phyloP scores from a whole-genome alignment of 2,113 vertebrate genomes.

The Cephalopholis sonnerati region DNA sequence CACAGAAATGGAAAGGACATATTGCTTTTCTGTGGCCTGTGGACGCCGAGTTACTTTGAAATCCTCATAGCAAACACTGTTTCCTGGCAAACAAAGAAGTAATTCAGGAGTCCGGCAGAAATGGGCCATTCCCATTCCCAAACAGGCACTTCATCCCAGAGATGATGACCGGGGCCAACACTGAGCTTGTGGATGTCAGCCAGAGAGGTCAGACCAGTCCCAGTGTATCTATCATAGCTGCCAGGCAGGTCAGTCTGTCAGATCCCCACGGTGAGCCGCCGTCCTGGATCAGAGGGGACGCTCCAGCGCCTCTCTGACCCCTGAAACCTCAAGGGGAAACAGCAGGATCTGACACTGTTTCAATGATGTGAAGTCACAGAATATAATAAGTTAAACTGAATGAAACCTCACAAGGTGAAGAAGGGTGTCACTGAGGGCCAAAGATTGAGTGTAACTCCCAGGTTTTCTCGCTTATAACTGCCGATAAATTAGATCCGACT shows the following conservation, averaged over 20 bases:
- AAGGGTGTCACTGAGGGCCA: background rate
- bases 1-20: constrained; percentile 26
- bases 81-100: constrained; percentile 27
- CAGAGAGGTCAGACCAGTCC: constrained; percentile 70
- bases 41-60: constrained; percentile 38
- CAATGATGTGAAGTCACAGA: constrained; percentile 34
- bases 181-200: constrained; percentile 69
- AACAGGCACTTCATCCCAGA: constrained; percentile 46
- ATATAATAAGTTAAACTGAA: constrained; percentile 32
- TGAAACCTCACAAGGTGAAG: constrained; percentile 24
- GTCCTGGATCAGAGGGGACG: constrained; percentile 69
- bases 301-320: constrained; percentile 63
- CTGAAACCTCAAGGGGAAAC: constrained; percentile 43
- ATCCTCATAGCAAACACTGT: background rate
- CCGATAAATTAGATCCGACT: no score
- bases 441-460: background rate
- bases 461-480: background rate
- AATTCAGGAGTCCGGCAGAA: constrained; percentile 33
- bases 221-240: constrained; percentile 78
- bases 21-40: constrained; percentile 36
- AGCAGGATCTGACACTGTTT: constrained; percentile 41
- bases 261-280: constrained; percentile 63
- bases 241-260: constrained; percentile 77
- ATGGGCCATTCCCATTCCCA: constrained; percentile 54
- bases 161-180: constrained; percentile 52